Conservation (phyloP, 2,797 vertebrate genomes). For the Lepilemur septentrionalis region DNA sequence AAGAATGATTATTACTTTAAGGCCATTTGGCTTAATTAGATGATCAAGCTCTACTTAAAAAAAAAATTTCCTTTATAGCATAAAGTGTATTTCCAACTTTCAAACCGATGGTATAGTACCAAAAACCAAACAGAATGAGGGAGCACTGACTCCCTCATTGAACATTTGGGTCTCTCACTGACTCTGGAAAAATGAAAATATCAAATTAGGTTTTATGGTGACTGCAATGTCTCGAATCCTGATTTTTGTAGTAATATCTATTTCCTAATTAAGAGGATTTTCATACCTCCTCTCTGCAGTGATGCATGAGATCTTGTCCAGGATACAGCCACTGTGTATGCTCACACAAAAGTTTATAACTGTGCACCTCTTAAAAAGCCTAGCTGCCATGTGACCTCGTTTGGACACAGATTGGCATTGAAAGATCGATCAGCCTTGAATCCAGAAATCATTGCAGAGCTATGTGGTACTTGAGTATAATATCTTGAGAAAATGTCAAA, state of each 20-base stretch:
- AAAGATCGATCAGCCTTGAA: neutral
- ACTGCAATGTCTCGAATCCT: neutral
- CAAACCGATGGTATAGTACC: neutral
- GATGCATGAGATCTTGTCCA: neutral
- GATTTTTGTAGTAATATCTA: neutral
- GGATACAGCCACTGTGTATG: neutral
- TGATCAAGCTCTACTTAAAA: neutral
- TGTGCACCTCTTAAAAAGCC: neutral
- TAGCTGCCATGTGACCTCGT: neutral
- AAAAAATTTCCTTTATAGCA: neutral
- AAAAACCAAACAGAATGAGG: neutral
- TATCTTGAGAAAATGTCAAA: neutral
- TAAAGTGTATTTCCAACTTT: neutral
- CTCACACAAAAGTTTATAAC: neutral
- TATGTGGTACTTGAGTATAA: neutral
- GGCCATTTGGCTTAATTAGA: neutral
- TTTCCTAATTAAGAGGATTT: neutral
- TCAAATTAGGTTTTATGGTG: neutral
- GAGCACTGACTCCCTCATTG: neutral
- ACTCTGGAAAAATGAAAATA: neutral
- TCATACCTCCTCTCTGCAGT: neutral
- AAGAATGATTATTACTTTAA: neutral
- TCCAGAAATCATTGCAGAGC: neutral
- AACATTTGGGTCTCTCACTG: neutral
- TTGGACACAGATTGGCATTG: neutral